Conservation (phyloP, 2,888 invertebrate genomes). For the Proisotoma minuta region DNA sequence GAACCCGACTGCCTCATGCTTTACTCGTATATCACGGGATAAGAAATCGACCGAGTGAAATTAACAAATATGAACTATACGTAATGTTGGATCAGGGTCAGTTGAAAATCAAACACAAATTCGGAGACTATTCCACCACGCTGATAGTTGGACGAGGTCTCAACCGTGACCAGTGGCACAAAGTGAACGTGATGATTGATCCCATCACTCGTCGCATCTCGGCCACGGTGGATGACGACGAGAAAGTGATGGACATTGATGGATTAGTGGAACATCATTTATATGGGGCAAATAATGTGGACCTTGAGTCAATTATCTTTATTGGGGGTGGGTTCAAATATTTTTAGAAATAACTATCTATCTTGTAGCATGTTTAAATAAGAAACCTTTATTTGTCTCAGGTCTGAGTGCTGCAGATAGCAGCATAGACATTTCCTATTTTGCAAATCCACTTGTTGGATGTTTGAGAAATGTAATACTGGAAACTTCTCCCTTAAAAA, state of each 20-base stretch:
- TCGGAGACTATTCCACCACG: conserved; percentile 79
- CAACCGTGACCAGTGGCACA: conserved; percentile 86
- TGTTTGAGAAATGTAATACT: conserved; percentile 79
- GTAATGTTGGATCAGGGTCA: conserved; percentile 88
- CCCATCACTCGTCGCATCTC: conserved; percentile 78
- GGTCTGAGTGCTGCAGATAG: conserved; percentile 83
- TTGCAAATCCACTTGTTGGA: conserved; percentile 87
- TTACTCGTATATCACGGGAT: conserved; percentile 85
- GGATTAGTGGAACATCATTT: conserved; percentile 77
- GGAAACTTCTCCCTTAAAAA: conserved; percentile 32
- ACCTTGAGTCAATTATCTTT: conserved; percentile 78
- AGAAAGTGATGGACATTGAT: conserved; percentile 72
- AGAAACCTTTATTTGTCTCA: conserved; percentile 49
- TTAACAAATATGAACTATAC: conserved; percentile 84
- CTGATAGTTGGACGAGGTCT: conserved; percentile 80
- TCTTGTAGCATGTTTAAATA: too few species aligned
- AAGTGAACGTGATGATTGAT: conserved; percentile 78
- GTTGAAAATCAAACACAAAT: conserved; percentile 85
- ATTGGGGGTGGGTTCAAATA: conserved; percentile 67
- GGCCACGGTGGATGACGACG: conserved; percentile 79
- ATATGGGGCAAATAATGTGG: conserved; percentile 74
- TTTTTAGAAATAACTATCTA: neutral
- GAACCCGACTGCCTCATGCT: conserved; percentile 81
- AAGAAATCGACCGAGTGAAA: conserved; percentile 70
- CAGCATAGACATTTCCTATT: conserved; percentile 83